These are phyloP conservation scores for Argyrosomus japonicus DNA, from an alignment of 2,113 vertebrate genomes.

Conservation along the genomic window DNA sequence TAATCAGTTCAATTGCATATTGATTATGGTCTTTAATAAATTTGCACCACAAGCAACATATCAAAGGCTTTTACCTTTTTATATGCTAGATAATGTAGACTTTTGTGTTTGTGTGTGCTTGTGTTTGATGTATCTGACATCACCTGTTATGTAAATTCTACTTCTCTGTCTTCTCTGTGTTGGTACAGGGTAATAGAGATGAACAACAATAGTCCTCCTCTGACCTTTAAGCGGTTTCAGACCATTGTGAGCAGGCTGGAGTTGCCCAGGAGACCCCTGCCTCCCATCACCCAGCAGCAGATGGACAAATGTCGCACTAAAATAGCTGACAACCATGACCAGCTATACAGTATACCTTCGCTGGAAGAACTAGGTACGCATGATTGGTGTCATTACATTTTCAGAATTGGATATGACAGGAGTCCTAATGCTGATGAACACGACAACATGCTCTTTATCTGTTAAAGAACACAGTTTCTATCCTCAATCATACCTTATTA, in stretches of 20 bases:
- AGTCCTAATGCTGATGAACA: neutral
- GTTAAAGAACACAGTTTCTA: too few species aligned
- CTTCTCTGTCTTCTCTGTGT: neutral
- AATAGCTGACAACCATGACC: slow-evolving; percentile 90
- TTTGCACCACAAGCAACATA: neutral
- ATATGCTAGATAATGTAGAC: neutral
- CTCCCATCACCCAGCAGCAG: slow-evolving; percentile 87
- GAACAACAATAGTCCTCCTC: slow-evolving; percentile 93
- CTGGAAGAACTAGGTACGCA: slow-evolving; percentile 93
- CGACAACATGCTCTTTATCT: neutral
- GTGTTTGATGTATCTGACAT: neutral
- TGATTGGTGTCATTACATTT: neutral
- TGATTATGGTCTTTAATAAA: neutral
- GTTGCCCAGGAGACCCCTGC: slow-evolving; percentile 90
- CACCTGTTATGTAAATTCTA: neutral
- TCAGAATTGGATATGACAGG: neutral
- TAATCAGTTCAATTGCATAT: neutral
- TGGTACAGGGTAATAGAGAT: slow-evolving; percentile 92
- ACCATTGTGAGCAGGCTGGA: slow-evolving; percentile 95
- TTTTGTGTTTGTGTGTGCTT: neutral
- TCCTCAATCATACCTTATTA: too few species aligned
- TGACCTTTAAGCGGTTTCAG: slow-evolving; percentile 97
- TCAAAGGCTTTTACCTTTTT: neutral
- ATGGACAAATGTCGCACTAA: slow-evolving; percentile 89
- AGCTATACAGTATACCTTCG: slow-evolving; percentile 92